Evolutionary conservation across 2,888 invertebrate genomes (phyloP).

Genomic region (Amiota mariae): DNA sequence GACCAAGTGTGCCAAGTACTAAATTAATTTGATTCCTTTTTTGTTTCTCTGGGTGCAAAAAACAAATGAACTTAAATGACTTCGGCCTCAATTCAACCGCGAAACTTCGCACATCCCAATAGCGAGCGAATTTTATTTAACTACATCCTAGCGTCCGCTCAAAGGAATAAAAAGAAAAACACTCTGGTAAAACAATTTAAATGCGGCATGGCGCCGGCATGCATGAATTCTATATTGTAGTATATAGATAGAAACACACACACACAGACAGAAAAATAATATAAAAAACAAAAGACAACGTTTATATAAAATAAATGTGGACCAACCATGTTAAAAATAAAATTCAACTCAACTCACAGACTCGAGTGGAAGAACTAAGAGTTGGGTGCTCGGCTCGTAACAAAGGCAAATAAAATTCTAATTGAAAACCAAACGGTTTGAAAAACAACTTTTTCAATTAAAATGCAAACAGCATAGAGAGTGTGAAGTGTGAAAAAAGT

Average conservation of each 20-base stretch:
- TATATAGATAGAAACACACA: background rate
- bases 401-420: constrained; percentile 33
- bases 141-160: background rate
- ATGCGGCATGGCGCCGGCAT: background rate
- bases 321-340: background rate
- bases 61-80: constrained; percentile 3
- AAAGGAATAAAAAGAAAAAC: background rate
- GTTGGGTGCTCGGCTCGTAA: background rate
- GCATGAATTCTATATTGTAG: no score
- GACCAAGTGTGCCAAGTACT: no score
- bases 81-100: background rate
- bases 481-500: constrained; percentile 11
- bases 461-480: constrained; percentile 28
- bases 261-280: background rate
- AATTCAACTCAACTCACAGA: background rate
- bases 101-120: constrained; percentile 3
- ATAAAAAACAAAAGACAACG: background rate
- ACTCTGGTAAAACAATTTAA: constrained; percentile 5
- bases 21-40: no score
- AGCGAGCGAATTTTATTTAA: constrained; percentile 1
- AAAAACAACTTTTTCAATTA: constrained; percentile 34
- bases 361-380: background rate
- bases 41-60: background rate
- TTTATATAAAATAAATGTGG: constrained; percentile 12
- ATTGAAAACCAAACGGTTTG: constrained; percentile 34